Evolutionary conservation across 2,797 vertebrate species (phyloP).

Genomic region (Mus caroli): DNA sequence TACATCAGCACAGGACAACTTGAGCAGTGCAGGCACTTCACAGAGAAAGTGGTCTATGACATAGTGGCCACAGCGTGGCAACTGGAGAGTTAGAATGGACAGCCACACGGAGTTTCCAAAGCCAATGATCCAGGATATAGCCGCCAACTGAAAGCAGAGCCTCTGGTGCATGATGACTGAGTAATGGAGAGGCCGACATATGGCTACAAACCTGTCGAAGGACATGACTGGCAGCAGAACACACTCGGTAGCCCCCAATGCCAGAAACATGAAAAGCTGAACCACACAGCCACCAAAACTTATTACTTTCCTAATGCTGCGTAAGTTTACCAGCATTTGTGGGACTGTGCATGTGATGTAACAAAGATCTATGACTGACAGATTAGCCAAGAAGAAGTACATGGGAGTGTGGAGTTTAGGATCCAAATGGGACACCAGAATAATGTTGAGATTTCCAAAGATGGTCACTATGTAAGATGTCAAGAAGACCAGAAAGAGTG

Average conservation of each 20-base stretch:
- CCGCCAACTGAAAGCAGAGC: slow-evolving; percentile 56
- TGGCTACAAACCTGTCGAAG: slow-evolving; percentile 66
- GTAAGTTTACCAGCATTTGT: slow-evolving; percentile 67
- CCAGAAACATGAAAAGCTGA: slow-evolving; percentile 69
- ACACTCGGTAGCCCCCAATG: slow-evolving; percentile 66
- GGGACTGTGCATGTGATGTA: slow-evolving; percentile 60
- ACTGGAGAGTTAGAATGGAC: slow-evolving; percentile 37
- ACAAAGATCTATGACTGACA: slow-evolving; percentile 76
- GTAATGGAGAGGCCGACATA: slow-evolving; percentile 65
- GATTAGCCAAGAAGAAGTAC: slow-evolving; percentile 80
- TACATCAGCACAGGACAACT: slow-evolving; percentile 61
- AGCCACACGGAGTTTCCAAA: slow-evolving; percentile 55
- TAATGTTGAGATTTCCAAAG: slow-evolving; percentile 74
- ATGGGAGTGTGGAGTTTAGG: slow-evolving; percentile 71
- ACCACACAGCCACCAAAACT: slow-evolving; percentile 41
- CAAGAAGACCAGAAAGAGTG: slow-evolving; percentile 70
- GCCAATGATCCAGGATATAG: slow-evolving; percentile 45
- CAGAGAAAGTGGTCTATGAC: slow-evolving; percentile 72
- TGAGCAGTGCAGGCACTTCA: slow-evolving; percentile 73
- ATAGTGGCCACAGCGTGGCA: slow-evolving; percentile 59
- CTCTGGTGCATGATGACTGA: slow-evolving; percentile 41
- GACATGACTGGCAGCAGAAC: slow-evolving; percentile 66
- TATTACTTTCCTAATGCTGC: slow-evolving; percentile 48
- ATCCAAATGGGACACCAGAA: slow-evolving; percentile 66
- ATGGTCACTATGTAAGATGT: slow-evolving; percentile 72